phyloP scores from a whole-genome alignment of 92 coral and sea anemone genomes.

The Umimayanthus kanabou region DNA sequence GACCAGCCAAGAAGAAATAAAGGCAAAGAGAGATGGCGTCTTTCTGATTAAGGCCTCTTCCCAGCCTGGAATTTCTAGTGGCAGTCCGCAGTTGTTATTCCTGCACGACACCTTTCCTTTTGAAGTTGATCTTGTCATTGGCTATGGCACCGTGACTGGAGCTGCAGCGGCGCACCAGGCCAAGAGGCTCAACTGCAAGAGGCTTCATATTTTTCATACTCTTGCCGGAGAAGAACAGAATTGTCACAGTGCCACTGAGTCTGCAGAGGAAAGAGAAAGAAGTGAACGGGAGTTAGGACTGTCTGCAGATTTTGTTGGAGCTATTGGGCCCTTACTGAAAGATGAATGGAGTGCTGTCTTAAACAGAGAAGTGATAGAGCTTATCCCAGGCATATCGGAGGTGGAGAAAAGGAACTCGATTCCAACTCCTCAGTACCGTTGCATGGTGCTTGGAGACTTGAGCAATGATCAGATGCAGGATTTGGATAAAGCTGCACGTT shows the following conservation, averaged over 20 bases:
- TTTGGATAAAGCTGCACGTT: slow-evolving; percentile 43
- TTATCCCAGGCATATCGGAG: slow-evolving; percentile 70
- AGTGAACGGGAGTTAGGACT: slow-evolving; percentile 52
- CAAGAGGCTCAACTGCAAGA: slow-evolving; percentile 36
- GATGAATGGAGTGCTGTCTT: slow-evolving; percentile 65
- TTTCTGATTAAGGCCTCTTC: slow-evolving; percentile 48
- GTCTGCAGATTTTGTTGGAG: slow-evolving; percentile 66
- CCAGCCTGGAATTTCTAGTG: slow-evolving; percentile 45
- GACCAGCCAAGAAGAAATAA: slow-evolving; percentile 47
- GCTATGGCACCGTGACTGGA: slow-evolving; percentile 65
- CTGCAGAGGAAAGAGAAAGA: slow-evolving; percentile 18
- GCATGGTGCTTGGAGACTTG: slow-evolving; percentile 52
- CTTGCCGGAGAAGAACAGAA: slow-evolving; percentile 48
- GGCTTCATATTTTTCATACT: slow-evolving; percentile 62
- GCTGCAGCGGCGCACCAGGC: slow-evolving; percentile 61
- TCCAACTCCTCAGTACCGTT: slow-evolving; percentile 56
- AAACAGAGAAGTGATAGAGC: slow-evolving; percentile 54
- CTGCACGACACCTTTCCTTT: slow-evolving; percentile 59
- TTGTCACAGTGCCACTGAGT: neutral
- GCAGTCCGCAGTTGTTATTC: slow-evolving; percentile 46
- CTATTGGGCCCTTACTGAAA: slow-evolving; percentile 56
- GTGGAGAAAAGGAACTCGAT: slow-evolving; percentile 51
- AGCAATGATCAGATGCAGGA: slow-evolving; percentile 16
- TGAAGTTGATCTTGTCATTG: slow-evolving; percentile 58
- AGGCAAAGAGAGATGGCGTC: slow-evolving; percentile 58